phyloP scores from a whole-genome alignment of 2,888 invertebrate genomes.

The Melinopterus prodromus region DNA sequence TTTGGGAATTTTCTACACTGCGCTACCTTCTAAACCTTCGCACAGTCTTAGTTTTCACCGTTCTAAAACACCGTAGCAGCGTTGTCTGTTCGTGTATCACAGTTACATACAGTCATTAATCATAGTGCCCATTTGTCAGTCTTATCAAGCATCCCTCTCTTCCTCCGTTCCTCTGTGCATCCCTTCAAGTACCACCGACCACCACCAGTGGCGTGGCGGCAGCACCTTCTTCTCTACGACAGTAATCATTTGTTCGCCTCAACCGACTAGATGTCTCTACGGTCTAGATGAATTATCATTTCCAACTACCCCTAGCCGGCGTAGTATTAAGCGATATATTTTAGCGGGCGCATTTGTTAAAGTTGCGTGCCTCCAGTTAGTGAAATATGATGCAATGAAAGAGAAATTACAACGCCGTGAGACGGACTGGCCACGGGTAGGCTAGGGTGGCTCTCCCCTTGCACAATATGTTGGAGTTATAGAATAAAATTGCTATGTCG shows the following conservation, averaged over 20 bases:
- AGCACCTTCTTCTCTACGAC: constrained; percentile 31
- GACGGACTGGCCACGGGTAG: background rate
- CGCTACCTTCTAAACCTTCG: too few relatives aligned
- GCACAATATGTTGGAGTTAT: background rate
- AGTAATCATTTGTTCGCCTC: constrained; percentile 34
- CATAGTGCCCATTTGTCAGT: constrained; percentile 25
- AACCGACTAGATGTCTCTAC: constrained; percentile 31
- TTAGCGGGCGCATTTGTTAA: background rate
- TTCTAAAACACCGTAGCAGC: background rate
- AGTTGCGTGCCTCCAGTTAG: background rate
- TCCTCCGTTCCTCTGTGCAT: too few relatives aligned
- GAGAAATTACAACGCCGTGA: background rate
- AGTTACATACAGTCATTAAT: constrained; percentile 17
- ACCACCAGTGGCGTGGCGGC: constrained; percentile 19
- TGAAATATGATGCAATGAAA: constrained; percentile 4
- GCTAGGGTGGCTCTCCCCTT: background rate
- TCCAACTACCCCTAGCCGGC: background rate
- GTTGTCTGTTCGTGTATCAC: constrained; percentile 17
- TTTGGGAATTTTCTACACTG: too few relatives aligned
- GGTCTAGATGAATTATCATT: constrained; percentile 29
- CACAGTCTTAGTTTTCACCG: constrained; percentile 5
- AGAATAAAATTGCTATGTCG: background rate
- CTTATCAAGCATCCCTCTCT: constrained; percentile 8
- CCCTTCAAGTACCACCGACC: constrained; percentile 6
- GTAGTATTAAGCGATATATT: constrained; percentile 9